These are phyloP conservation scores for Xerus inauris DNA, from an alignment of 2,113 vertebrate species.

Conservation along the genomic window DNA sequence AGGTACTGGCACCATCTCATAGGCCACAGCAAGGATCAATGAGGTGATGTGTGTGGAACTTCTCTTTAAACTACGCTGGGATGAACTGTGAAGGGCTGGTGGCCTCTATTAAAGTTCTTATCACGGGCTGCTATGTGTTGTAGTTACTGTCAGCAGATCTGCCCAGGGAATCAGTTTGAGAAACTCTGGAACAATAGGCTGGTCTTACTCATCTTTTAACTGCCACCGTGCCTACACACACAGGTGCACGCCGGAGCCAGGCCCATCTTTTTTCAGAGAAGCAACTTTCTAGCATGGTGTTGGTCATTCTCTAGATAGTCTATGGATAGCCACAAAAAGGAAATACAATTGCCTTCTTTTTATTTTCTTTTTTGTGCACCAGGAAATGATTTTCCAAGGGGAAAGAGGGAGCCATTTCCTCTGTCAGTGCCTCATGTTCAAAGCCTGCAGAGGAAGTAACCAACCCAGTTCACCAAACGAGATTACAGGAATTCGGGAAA, in stretches of 20 bases:
- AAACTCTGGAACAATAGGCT: not conserved
- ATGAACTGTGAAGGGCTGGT: not conserved
- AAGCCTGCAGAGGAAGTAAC: conserved; percentile 16
- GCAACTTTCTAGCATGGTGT: not conserved
- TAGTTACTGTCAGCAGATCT: not conserved
- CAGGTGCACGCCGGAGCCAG: not conserved
- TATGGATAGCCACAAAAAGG: not conserved
- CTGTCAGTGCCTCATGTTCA: not conserved
- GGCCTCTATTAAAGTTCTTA: not conserved
- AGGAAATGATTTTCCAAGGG: not conserved
- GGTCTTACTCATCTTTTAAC: not conserved
- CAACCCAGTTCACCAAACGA: conserved; percentile 42
- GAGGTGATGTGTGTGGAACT: not conserved
- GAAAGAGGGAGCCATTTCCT: not conserved
- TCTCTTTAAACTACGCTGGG: not conserved
- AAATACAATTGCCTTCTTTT: not conserved
- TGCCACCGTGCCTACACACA: rapidly evolving
- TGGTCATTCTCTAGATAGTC: not conserved
- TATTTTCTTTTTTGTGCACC: not conserved
- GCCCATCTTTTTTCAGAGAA: not conserved
- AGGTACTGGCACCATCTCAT: not conserved
- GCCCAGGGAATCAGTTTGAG: not conserved
- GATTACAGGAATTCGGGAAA: conserved; percentile 63
- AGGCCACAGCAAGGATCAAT: not conserved
- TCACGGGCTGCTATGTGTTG: not conserved